A percentile compares a stretch with the other conserved stretches of the same genome.
Evolutionary conservation across 2,113 vertebrate genomes (phyloP).

Genomic region (Grammomys surdaster): DNA sequence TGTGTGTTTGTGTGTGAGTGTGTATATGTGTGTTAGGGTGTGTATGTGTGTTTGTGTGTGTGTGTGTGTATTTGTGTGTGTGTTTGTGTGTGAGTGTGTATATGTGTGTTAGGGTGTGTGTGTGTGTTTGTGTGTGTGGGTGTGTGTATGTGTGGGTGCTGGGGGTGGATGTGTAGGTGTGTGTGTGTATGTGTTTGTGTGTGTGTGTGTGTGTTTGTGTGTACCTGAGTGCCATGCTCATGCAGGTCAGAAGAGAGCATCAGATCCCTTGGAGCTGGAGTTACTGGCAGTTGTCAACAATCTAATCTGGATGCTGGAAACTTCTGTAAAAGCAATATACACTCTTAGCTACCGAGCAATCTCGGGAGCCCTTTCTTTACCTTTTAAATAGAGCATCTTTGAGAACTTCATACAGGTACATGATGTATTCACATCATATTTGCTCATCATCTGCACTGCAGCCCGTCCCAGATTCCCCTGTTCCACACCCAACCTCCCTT

Average conservation of each 20-base stretch:
- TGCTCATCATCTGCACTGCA: not conserved
- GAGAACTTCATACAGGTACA: not conserved
- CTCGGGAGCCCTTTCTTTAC: not conserved
- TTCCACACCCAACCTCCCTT: not conserved
- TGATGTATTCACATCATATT: not conserved
- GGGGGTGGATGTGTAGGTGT: not conserved
- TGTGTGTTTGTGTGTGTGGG: not conserved
- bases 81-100: too few species aligned
- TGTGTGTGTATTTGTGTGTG: too few species aligned
- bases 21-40: too few species aligned
- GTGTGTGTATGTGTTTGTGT: not conserved
- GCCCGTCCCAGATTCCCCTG: not conserved
- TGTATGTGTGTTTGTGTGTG: too few species aligned
- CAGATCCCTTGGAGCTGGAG: not conserved
- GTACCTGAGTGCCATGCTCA: not conserved
- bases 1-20: too few species aligned
- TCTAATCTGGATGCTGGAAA: not conserved
- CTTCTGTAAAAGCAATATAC: not conserved
- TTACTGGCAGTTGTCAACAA: not conserved
- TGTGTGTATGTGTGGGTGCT: not conserved
- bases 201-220: not conserved
- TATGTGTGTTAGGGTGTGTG: not conserved
- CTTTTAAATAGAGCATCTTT: not conserved
- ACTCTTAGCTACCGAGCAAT: not conserved
- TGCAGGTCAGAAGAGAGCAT: not conserved